These are phyloP conservation scores for Pseudeuparius sepicola DNA, from an alignment of 2,888 invertebrate genomes.

Conservation along the genomic window DNA sequence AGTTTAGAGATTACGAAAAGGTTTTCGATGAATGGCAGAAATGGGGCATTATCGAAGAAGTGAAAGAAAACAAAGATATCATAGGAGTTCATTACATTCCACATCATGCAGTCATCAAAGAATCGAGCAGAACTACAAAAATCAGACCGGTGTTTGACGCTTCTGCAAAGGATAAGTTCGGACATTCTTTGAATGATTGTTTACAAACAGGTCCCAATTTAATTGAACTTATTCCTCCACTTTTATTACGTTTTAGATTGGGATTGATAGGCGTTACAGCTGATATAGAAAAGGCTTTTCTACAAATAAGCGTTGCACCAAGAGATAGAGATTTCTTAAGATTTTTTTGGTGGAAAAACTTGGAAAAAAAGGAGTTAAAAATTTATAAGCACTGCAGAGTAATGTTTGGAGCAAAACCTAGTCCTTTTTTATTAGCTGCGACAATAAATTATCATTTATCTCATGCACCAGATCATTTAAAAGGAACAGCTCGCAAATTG, in stretches of 20 bases:
- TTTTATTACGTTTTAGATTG: constrained; percentile 17
- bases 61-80: constrained; percentile 16
- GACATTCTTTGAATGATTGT: constrained; percentile 20
- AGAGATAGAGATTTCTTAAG: constrained; percentile 11
- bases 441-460: constrained; percentile 13
- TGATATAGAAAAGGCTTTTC: constrained; percentile 20
- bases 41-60: constrained; percentile 10
- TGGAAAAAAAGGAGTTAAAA: constrained; percentile 6
- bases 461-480: constrained; percentile 3
- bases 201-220: constrained; percentile 18
- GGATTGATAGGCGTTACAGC: constrained; percentile 17
- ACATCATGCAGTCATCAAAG: constrained; percentile 14
- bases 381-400: constrained; percentile 15
- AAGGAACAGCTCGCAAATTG: constrained; percentile 8
- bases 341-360: constrained; percentile 13
- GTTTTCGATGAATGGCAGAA: constrained; percentile 8
- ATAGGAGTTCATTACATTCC: constrained; percentile 18
- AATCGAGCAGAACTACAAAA: constrained; percentile 13
- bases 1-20: neutral
- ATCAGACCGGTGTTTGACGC: constrained; percentile 13
- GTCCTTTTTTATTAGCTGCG: constrained; percentile 16
- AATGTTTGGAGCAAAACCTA: constrained; percentile 16
- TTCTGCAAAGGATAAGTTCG: constrained; percentile 11
- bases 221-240: constrained; percentile 18
- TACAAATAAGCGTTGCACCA: constrained; percentile 16